Conservation (phyloP, 2,113 vertebrate species). For the Psilopogon haemacephalus region DNA sequence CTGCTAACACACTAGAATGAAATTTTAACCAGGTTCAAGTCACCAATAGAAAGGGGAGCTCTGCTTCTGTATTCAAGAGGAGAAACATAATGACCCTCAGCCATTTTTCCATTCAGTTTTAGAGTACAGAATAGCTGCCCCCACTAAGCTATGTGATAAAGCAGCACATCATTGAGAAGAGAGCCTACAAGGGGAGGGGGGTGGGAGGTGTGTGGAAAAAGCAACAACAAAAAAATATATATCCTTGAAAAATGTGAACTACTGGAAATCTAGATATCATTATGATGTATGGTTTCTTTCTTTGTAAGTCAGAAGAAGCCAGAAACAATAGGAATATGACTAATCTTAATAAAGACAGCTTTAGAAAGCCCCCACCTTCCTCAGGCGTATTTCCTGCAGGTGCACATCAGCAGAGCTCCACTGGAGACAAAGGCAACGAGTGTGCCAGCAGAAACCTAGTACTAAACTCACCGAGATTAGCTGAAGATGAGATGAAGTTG, state of each 20-base stretch:
- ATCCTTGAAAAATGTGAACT: background rate
- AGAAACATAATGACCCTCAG: background rate
- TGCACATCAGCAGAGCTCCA: background rate
- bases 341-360: background rate
- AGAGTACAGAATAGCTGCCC: background rate
- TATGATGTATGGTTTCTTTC: background rate
- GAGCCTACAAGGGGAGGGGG: background rate
- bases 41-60: background rate
- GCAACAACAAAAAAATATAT: no score
- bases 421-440: background rate
- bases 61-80: background rate
- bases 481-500: background rate
- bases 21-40: background rate
- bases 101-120: background rate
- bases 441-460: background rate
- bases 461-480: background rate
- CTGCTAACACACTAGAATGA: background rate
- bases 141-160: background rate
- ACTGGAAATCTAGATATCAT: background rate
- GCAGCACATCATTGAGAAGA: background rate
- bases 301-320: background rate
- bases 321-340: background rate
- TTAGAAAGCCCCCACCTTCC: background rate
- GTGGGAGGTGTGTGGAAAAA: no score
- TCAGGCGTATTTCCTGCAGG: background rate